Conservation (phyloP, 2,113 vertebrate genomes). For the Lophura nycthemera region DNA sequence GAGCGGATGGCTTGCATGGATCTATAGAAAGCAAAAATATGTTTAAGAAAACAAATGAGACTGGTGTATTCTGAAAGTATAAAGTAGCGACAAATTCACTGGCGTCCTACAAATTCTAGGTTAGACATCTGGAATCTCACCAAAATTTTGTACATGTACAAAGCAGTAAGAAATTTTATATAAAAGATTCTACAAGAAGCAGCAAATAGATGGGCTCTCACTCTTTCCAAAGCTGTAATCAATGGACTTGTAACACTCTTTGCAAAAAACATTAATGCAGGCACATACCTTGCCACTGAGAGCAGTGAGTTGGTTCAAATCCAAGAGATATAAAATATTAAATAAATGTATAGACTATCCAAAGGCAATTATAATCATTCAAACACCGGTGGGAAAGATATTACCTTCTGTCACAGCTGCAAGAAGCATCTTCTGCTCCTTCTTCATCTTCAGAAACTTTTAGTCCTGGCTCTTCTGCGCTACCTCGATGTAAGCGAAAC, state of each 20-base stretch:
- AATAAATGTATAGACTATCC: neutral
- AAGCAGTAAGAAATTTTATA: neutral
- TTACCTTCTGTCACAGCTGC: slow-evolving; percentile 59
- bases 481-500: slow-evolving; percentile 73
- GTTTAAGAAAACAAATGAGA: neutral
- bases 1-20: slow-evolving; percentile 36
- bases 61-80: neutral
- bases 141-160: neutral
- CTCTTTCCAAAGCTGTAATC: neutral
- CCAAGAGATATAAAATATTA: neutral
- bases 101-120: neutral
- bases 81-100: neutral
- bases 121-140: neutral
- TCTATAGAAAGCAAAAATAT: slow-evolving; percentile 47
- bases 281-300: neutral
- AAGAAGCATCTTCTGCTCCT: slow-evolving; percentile 23
- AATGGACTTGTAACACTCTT: neutral
- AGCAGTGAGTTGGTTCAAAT: neutral
- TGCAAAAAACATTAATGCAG: neutral
- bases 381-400: neutral
- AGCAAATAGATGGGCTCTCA: neutral
- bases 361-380: neutral
- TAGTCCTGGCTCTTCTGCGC: slow-evolving; percentile 21
- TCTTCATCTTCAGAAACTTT: slow-evolving; percentile 73
- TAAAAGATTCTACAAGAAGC: neutral